A percentile compares a stretch with the other conserved stretches of the same genome.
phyloP scores from a whole-genome alignment of 2,113 vertebrate species.

The Egretta garzetta region DNA sequence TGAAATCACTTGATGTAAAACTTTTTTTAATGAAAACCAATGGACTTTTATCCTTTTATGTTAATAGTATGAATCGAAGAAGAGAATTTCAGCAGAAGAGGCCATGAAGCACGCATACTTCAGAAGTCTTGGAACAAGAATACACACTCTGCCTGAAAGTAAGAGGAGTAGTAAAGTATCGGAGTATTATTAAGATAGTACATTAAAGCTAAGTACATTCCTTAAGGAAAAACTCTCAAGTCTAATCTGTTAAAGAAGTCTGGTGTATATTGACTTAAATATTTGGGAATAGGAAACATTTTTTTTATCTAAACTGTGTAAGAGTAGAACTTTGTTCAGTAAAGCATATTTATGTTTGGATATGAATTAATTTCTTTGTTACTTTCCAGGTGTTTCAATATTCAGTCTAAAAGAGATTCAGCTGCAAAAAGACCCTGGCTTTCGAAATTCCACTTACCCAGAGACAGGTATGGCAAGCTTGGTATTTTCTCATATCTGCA shows the following conservation, averaged over 20 bases:
- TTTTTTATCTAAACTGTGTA: not conserved
- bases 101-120: constrained; percentile 98
- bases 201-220: not conserved
- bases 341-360: not conserved
- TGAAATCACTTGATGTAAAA: not conserved
- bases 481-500: not conserved
- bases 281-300: not conserved
- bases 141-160: constrained; percentile 93
- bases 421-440: constrained; percentile 96
- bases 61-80: constrained; percentile 94
- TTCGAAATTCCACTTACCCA: constrained; percentile 93
- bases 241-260: not conserved
- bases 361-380: constrained; percentile 13
- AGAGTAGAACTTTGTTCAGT: not conserved
- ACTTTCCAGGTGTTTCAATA: constrained; percentile 88
- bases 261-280: not conserved
- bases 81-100: constrained; percentile 95
- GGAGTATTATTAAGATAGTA: not conserved
- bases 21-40: not conserved
- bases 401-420: constrained; percentile 98
- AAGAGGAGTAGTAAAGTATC: constrained; percentile 67
- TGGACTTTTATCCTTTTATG: not conserved
- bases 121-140: constrained; percentile 90
- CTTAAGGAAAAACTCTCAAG: not conserved
- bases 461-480: constrained; percentile 85